Base-by-base conservation (phyloP, 2,113 vertebrate species). In the Aptenodytes forsteri region DNA sequence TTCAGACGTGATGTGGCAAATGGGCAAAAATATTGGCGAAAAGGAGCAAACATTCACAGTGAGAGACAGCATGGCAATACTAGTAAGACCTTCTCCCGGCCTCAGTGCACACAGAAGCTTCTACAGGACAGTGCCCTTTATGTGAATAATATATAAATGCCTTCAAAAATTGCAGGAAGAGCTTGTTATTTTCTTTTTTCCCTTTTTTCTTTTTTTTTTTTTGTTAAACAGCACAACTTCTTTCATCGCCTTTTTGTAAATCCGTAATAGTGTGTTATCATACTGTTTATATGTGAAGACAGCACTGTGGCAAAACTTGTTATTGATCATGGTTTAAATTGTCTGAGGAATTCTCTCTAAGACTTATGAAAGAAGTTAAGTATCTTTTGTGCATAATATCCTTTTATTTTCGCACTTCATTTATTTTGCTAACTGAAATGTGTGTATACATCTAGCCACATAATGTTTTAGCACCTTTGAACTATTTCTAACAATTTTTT, bases 301-400 rank as follows among this genome's bases (percentile, higher is more conserved):
- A 93, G 95, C 72, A 91, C 95, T 94, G 91, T 55, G 19, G 93
- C 89, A 97, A 97, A 97, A 95, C 79, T 95, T 96, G 86, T 94
- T 98, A 98, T 89, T 97, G 97, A 96, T 96, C 85, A n/a, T 79
- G 64, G 79, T 96, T 96, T 97, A 97, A 98, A 97, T 87, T 90
- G 92, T 97, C 97, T 97, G 59, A 93, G 96, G 95, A 98, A 97
- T 96, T 97, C 85, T 91, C 82, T 90, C 75, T 61, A 93, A 96
- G 95, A 85, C 82, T 96, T 88, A 90, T 18, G 67, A 93, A 96
- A 98, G 88, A 98, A 96, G 89, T 93, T 96, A 97, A 97, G 90
- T 83, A 72, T 89, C 96, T 96, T 96, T 97, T 97, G 89, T 94
- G 92, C 69, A 88, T 69, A 86, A 93, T 82, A 97, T 88, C 95